Conservation (phyloP, 2,113 vertebrate genomes). For the Chiloscyllium plagiosum region DNA sequence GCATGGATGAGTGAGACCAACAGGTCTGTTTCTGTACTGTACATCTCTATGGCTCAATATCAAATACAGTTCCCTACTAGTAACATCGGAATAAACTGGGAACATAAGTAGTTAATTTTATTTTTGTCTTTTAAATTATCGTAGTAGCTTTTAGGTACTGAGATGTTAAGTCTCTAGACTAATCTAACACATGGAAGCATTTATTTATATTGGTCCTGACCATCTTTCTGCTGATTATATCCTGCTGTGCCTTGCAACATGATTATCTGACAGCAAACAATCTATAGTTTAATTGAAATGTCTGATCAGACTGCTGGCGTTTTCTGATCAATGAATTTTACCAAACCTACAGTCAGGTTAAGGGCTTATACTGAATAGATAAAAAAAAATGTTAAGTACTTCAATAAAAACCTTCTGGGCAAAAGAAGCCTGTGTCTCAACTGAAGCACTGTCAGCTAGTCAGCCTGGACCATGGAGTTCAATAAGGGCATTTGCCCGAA, state of each 20-base stretch:
- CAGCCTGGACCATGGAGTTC: too few relatives aligned
- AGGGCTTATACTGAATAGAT: background rate
- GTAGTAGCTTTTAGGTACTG: background rate
- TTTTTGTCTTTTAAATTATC: background rate
- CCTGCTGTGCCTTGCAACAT: background rate
- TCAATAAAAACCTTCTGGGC: background rate
- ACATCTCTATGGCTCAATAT: background rate
- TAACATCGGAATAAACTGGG: background rate
- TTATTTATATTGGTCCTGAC: background rate
- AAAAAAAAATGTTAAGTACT: background rate
- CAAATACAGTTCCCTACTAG: background rate
- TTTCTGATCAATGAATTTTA: background rate
- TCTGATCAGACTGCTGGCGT: background rate
- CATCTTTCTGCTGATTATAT: background rate
- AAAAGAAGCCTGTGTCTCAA: background rate
- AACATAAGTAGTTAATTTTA: background rate
- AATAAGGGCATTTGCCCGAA: too few relatives aligned
- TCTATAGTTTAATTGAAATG: background rate
- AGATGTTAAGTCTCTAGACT: background rate
- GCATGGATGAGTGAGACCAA: too few relatives aligned
- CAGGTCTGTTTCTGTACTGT: too few relatives aligned
- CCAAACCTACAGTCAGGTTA: background rate
- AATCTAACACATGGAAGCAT: background rate
- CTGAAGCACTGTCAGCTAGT: background rate
- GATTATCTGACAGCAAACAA: background rate